Evolutionary conservation across 2,797 vertebrate species (phyloP).

Genomic region (Valencia hispanica): DNA sequence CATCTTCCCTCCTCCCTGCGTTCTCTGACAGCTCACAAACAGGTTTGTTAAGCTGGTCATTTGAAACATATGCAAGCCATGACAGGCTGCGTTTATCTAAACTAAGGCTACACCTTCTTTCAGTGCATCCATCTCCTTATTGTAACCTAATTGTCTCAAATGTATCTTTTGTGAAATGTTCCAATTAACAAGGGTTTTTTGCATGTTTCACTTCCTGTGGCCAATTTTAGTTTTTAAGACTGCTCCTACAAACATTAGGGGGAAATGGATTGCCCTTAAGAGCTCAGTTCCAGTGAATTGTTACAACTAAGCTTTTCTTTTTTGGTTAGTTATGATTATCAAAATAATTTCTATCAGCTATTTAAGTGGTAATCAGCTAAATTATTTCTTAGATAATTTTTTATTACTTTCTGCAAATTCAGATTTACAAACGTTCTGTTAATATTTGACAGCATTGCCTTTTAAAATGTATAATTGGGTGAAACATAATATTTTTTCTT

Average conservation of each 20-base stretch:
- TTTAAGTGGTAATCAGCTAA: too few species aligned
- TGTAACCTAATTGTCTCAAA: not conserved
- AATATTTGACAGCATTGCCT: too few species aligned
- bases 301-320: too few species aligned
- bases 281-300: not conserved
- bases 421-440: too few species aligned
- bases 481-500: too few species aligned
- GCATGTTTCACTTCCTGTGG: not conserved
- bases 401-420: too few species aligned
- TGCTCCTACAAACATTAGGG: not conserved
- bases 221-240: not conserved
- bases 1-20: constrained; percentile 31
- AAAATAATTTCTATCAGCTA: too few species aligned
- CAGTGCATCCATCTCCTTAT: not conserved
- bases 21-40: constrained; percentile 46
- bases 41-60: constrained; percentile 45
- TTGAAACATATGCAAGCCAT: not conserved
- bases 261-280: not conserved
- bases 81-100: not conserved
- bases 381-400: too few species aligned
- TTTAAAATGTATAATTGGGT: too few species aligned
- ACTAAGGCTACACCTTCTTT: not conserved
- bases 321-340: too few species aligned
- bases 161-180: constrained; percentile 2
- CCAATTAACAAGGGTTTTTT: not conserved